Base-by-base conservation (phyloP, 2,113 vertebrate genomes). In the Apaloderma vittatum region DNA sequence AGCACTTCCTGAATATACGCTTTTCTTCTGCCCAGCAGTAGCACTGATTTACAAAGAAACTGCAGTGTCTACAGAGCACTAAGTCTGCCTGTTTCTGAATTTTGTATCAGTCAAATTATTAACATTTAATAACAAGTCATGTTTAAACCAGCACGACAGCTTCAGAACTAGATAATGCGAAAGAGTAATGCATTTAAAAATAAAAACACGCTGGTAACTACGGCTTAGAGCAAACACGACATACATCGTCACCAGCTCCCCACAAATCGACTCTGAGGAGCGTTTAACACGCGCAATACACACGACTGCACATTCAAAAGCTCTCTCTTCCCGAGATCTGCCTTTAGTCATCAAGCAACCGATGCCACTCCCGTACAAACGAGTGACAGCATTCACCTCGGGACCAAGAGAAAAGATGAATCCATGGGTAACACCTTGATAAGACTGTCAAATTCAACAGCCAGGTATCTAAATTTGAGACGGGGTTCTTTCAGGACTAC, bases 391-490 rank as follows among this genome's bases (percentile, higher is more conserved):
- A 54, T 90, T 82, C 46, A 76, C 27, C 71, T 76, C 62, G 40
- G 86, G 49, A n/a, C 3, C 3, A 40, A 29, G 12, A 22, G 49
- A 65, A 54, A 65, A 34, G 45, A n/a, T 3, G 32, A 90, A 67
- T 12, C 36, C 18, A 20, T 2, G 18, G 13, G 17, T 57, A 46
- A 59, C 36, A 79, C 15, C 22, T 45, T 0, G 0, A 26, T 32
- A 58, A 70, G 21, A n/a, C 57, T 11, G 16, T 46, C 34, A 68
- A 72, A 54, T 40, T 45, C 36, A 66, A 20, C 7, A 12, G n/a
- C 48, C 26, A 67, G 20, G 11, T 54, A 65, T 5, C 29, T 26
- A 32, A 68, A 70, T 59, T 11, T 34, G 37, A 93, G 46, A 57
- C 8, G 22, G 13, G 8, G 21, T 11, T 95, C 54, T 88, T 76